Evolutionary conservation across 2,888 invertebrate species (phyloP).

Genomic region (Eudemis profundana): DNA sequence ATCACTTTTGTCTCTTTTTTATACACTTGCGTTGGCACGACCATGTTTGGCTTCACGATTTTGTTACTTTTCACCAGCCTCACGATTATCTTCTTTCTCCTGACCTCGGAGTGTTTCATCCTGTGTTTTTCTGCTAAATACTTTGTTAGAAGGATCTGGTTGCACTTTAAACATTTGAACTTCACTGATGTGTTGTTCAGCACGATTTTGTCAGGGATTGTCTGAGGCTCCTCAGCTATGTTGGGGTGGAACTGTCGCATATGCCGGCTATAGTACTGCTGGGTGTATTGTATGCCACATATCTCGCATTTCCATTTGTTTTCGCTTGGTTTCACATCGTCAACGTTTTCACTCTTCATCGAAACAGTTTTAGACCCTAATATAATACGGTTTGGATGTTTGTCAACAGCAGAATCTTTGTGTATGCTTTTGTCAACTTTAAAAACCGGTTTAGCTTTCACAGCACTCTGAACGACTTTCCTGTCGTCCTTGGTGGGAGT

Average conservation of each 20-base stretch:
- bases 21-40: slow-evolving; percentile 6
- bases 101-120: slow-evolving; percentile 34
- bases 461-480: slow-evolving; percentile 35
- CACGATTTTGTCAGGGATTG: neutral
- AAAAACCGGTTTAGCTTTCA: slow-evolving; percentile 23
- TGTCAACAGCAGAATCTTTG: neutral
- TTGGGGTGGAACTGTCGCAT: slow-evolving; percentile 33
- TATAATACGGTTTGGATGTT: slow-evolving; percentile 24
- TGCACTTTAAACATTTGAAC: slow-evolving; percentile 48
- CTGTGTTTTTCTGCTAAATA: slow-evolving; percentile 42
- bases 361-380: slow-evolving; percentile 31
- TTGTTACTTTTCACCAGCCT: slow-evolving; percentile 36
- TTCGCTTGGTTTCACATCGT: neutral
- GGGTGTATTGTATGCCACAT: slow-evolving; percentile 19
- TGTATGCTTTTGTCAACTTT: slow-evolving; percentile 1
- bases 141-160: slow-evolving; percentile 28
- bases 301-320: slow-evolving; percentile 16
- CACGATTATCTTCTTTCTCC: slow-evolving; percentile 24
- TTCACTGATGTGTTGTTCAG: slow-evolving; percentile 4
- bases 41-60: neutral
- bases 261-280: slow-evolving; percentile 21
- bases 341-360: neutral
- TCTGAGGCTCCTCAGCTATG: neutral
- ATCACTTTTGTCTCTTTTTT: neutral
- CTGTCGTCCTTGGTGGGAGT: slow-evolving; percentile 16